A percentile compares a stretch with the other conserved stretches of the same genome.
Evolutionary conservation across 2,113 vertebrate genomes (phyloP).

Genomic region (Protobothrops mucrosquamatus): DNA sequence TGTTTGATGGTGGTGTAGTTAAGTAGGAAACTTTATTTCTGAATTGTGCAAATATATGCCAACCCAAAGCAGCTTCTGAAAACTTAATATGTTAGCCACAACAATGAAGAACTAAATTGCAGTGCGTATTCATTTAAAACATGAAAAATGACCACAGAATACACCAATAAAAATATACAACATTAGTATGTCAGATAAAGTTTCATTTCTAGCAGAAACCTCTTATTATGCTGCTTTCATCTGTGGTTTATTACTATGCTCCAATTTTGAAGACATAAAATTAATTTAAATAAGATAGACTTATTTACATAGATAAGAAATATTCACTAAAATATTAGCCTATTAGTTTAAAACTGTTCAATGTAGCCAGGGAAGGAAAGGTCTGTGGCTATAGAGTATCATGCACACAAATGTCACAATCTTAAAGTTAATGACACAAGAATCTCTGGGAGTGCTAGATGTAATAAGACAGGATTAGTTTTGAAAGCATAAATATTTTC

Average conservation of each 20-base stretch:
- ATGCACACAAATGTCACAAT: neutral
- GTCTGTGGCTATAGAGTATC: neutral
- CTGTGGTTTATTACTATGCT: conserved; percentile 40
- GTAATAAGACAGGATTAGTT: neutral
- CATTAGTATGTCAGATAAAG: conserved; percentile 32
- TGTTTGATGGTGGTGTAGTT: conserved; percentile 30
- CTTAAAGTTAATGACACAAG: neutral
- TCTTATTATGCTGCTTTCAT: conserved; percentile 52
- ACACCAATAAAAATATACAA: conserved; percentile 27
- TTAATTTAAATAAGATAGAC: conserved; percentile 45
- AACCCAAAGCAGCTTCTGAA: conserved; percentile 7
- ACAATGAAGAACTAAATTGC: conserved; percentile 26
- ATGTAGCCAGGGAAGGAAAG: neutral
- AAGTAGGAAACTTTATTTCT: conserved; percentile 44
- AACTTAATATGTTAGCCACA: conserved; percentile 42
- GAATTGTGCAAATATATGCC: conserved; percentile 22
- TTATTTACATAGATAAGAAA: neutral
- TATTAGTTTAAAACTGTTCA: conserved; percentile 8
- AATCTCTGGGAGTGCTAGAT: neutral
- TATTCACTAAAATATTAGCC: neutral
- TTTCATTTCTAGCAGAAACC: conserved; percentile 40
- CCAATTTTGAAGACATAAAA: conserved; percentile 38
- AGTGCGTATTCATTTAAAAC: neutral
- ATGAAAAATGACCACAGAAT: conserved; percentile 31
- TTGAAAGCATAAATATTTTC: no score